Evolutionary conservation across 2,888 invertebrate genomes (phyloP).

Genomic region (Amiota communis): DNA sequence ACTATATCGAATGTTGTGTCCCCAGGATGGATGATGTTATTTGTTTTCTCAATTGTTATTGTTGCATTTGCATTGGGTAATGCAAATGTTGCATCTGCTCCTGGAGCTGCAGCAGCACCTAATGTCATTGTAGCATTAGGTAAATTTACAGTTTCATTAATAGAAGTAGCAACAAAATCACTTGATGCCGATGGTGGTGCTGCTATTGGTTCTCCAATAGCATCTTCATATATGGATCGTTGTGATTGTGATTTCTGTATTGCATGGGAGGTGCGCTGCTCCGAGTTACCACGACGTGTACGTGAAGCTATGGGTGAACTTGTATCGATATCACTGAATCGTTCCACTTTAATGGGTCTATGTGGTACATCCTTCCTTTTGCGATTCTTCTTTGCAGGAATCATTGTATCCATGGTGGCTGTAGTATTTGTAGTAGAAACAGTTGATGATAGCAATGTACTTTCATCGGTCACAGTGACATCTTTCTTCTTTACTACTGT

Average conservation of each 20-base stretch:
- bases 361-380: conserved; percentile 61
- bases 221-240: conserved; percentile 74
- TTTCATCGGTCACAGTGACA: conserved; percentile 35
- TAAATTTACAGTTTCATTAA: conserved; percentile 50
- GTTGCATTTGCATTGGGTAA: conserved; percentile 44
- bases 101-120: conserved; percentile 27
- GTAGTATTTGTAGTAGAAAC: conserved; percentile 36
- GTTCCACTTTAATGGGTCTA: conserved; percentile 69
- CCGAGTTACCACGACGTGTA: conserved; percentile 57
- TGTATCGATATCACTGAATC: conserved; percentile 61
- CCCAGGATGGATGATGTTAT: not conserved
- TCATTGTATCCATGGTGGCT: conserved; percentile 20
- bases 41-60: conserved; percentile 45
- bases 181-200: not conserved
- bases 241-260: conserved; percentile 34
- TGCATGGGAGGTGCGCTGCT: conserved; percentile 35
- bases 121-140: conserved; percentile 40
- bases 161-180: conserved; percentile 17
- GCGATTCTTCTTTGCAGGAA: conserved; percentile 52
- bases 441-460: conserved; percentile 46
- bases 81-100: conserved; percentile 39
- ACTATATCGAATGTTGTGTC: conserved; percentile 14
- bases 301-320: conserved; percentile 57
- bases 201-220: conserved; percentile 57
- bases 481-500: not conserved